A percentile compares a stretch with the other conserved stretches of the same genome.
Conservation (phyloP, 2,888 invertebrate genomes). For the Timandra comae region DNA sequence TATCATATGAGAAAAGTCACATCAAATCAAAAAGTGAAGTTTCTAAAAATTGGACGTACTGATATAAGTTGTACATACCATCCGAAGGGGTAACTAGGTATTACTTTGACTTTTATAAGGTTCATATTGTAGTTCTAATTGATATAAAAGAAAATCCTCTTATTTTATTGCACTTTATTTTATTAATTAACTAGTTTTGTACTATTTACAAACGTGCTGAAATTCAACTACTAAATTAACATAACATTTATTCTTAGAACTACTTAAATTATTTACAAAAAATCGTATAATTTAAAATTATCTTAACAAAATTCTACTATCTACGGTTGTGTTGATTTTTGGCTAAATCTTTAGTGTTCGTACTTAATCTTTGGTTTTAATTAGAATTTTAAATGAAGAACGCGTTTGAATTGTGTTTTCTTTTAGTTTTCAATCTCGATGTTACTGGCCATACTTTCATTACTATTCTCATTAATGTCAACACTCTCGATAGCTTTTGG, state of each 20-base stretch:
- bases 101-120: too few relatives aligned
- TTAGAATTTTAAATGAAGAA: too few relatives aligned
- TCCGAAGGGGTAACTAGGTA: too few relatives aligned
- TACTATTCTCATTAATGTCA: constrained; percentile 64
- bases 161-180: constrained; percentile 58
- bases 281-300: constrained; percentile 20
- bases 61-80: too few relatives aligned
- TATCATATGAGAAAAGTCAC: neutral
- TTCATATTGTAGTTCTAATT: neutral
- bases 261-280: constrained; percentile 60
- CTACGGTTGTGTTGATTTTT: constrained; percentile 40
- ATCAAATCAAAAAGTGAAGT: neutral
- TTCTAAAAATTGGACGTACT: too few relatives aligned
- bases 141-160: constrained; percentile 2
- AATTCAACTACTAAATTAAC: constrained; percentile 33
- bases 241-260: constrained; percentile 41
- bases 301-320: constrained; percentile 50
- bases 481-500: constrained; percentile 33
- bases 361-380: constrained; percentile 12
- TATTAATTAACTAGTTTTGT: constrained; percentile 43
- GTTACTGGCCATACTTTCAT: constrained; percentile 71
- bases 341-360: constrained; percentile 28
- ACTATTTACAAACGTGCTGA: constrained; percentile 68
- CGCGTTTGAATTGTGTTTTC: neutral
- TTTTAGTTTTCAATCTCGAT: constrained; percentile 69